A percentile compares a stretch with the other conserved stretches of the same genome.
Conservation (phyloP, 2,888 invertebrate genomes). For the Exephanes ischioxanthus region DNA sequence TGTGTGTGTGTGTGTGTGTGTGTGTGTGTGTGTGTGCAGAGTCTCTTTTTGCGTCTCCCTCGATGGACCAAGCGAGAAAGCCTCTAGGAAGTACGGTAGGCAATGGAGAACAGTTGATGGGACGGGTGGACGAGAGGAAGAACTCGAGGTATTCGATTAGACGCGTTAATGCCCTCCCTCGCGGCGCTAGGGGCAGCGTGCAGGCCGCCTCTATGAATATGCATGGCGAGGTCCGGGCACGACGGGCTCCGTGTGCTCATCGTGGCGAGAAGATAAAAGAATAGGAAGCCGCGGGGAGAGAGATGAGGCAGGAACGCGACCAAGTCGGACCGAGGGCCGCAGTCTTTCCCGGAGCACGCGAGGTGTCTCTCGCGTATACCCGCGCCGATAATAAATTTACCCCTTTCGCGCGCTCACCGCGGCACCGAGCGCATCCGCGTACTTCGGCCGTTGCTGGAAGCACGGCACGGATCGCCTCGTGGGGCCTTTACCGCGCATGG, state of each 20-base stretch:
- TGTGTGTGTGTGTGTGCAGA: too few species aligned
- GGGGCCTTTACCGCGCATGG: constrained; percentile 13
- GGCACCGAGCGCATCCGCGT: constrained; percentile 24
- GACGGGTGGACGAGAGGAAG: constrained; percentile 16
- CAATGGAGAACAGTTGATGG: constrained; percentile 12
- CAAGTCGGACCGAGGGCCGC: constrained; percentile 13
- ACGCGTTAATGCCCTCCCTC: constrained; percentile 68
- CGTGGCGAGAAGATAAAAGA: constrained; percentile 20
- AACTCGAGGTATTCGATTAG: constrained; percentile 71
- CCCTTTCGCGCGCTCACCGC: constrained; percentile 43
- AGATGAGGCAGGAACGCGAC: constrained; percentile 48
- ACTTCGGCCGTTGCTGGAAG: constrained; percentile 29
- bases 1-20: too few species aligned
- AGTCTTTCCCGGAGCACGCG: constrained; percentile 42
- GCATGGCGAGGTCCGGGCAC: constrained; percentile 56
- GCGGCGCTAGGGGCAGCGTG: constrained; percentile 4
- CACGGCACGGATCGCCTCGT: not conserved
- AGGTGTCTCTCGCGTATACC: constrained; percentile 30
- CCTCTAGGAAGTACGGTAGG: constrained; percentile 3
- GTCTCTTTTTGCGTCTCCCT: not conserved
- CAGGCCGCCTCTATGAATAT: constrained; percentile 69
- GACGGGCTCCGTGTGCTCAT: constrained; percentile 40
- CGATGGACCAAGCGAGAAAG: not conserved
- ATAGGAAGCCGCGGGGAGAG: constrained; percentile 6
- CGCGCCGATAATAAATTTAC: constrained; percentile 59